phyloP scores from a whole-genome alignment of 2,113 vertebrate species.

The Oceanodroma tethys region DNA sequence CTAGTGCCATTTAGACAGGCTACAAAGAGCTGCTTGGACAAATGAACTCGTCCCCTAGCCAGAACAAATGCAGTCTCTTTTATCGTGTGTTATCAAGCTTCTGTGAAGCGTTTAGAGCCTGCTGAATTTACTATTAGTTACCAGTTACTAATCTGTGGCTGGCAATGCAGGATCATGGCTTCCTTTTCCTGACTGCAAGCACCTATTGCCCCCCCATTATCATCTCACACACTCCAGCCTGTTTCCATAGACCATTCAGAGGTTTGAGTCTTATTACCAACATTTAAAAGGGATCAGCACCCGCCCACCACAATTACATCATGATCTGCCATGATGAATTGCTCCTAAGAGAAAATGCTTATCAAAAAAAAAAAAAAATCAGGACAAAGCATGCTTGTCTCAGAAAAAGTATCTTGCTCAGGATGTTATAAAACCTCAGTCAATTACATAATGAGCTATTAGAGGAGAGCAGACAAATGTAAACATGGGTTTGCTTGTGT shows the following conservation, averaged over 20 bases:
- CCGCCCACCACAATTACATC: neutral
- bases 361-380: neutral
- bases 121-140: neutral
- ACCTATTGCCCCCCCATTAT: neutral
- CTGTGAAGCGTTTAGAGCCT: neutral
- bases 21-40: neutral
- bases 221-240: neutral
- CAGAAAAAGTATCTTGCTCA: neutral
- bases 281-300: neutral
- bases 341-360: neutral
- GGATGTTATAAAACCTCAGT: neutral
- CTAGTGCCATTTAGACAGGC: neutral
- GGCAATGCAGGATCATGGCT: neutral
- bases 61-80: slow-evolving; percentile 1
- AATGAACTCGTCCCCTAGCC: neutral
- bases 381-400: neutral
- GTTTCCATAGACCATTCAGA: neutral
- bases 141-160: neutral
- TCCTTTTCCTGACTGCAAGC: neutral
- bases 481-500: neutral
- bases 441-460: neutral
- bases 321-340: neutral
- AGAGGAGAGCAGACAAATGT: neutral
- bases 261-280: neutral
- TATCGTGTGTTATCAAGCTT: neutral